Percentiles rank a stretch among this genome's conserved stretches.
Evolutionary conservation across 2,797 vertebrate genomes (phyloP).

Genomic region (Pantherophis vulpinus): DNA sequence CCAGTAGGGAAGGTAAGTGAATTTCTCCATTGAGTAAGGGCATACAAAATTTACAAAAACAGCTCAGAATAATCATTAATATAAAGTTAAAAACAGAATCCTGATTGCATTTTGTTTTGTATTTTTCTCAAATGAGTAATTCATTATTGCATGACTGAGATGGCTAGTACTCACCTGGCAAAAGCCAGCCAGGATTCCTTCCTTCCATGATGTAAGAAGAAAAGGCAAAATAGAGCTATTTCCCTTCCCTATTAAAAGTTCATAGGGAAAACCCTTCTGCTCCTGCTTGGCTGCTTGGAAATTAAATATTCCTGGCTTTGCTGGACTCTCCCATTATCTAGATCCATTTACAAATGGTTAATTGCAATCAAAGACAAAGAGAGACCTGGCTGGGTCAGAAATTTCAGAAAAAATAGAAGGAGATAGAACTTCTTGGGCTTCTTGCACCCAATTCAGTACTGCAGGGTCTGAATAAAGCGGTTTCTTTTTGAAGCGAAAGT

Average conservation of each 20-base stretch:
- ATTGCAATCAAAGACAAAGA: neutral
- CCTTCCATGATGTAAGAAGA: neutral
- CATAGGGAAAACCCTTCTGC: neutral
- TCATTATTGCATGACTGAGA: neutral
- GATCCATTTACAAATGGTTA: neutral
- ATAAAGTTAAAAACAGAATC: neutral
- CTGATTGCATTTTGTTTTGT: neutral
- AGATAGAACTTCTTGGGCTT: neutral
- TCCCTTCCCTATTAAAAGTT: neutral
- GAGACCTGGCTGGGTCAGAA: neutral
- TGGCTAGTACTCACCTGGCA: neutral
- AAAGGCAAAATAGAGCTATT: neutral
- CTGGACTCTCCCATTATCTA: neutral
- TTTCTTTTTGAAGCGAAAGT: neutral
- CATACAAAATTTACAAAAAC: neutral
- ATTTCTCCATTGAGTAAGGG: neutral
- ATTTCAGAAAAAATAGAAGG: neutral
- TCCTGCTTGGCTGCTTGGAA: neutral
- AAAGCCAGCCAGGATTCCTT: neutral
- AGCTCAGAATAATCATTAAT: neutral
- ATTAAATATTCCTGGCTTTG: neutral
- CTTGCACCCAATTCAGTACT: neutral
- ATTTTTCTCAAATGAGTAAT: neutral
- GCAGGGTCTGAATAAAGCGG: neutral
- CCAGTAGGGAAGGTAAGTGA: too few species aligned